Evolutionary conservation across 2,113 vertebrate genomes (phyloP).

Genomic region (Rostratula benghalensis): DNA sequence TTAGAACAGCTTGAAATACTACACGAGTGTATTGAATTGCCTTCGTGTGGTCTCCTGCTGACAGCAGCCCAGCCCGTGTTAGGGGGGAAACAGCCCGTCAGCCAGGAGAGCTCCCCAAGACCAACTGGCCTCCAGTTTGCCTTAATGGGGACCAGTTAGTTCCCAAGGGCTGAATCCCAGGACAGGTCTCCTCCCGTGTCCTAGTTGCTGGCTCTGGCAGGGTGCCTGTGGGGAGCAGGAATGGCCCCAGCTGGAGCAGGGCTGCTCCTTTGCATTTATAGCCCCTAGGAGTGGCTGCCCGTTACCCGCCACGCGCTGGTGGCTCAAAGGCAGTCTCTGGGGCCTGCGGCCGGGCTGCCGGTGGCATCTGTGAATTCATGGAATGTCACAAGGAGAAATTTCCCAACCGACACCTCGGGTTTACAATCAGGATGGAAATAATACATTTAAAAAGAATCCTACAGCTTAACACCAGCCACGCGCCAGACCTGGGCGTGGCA

Average conservation of each 20-base stretch:
- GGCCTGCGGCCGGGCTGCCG: fast-evolving
- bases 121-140: not conserved
- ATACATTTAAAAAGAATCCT: fast-evolving
- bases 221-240: fast-evolving
- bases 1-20: not conserved
- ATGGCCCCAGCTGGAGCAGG: not conserved
- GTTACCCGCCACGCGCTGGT: not conserved
- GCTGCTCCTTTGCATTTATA: not conserved
- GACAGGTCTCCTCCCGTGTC: fast-evolving
- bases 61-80: not conserved
- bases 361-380: fast-evolving
- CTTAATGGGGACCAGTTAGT: not conserved
- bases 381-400: not conserved
- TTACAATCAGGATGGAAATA: not conserved
- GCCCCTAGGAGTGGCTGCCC: fast-evolving
- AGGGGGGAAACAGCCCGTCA: not conserved
- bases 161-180: not conserved
- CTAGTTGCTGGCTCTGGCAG: not conserved
- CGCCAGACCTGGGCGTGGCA: not conserved
- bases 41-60: not conserved
- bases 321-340: not conserved
- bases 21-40: not conserved
- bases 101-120: not conserved
- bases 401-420: not conserved
- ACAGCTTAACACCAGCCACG: not conserved